Base-by-base conservation (phyloP, 2,888 invertebrate genomes). In the Ceriagrion tenellum region DNA sequence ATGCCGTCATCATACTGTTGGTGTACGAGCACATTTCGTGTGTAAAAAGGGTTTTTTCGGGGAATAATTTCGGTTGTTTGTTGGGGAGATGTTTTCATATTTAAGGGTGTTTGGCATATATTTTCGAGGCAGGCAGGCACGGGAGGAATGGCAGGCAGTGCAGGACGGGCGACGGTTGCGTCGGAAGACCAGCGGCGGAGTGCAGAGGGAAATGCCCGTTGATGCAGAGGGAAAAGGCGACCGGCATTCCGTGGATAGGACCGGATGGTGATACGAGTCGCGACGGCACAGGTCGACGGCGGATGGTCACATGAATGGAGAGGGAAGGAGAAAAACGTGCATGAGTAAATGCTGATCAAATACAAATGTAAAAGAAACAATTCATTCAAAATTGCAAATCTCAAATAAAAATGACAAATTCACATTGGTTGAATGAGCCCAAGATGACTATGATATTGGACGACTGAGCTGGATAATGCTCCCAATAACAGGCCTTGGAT, bases 1-100 rank as follows among this genome's bases (percentile, higher is more conserved):
- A 99, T 98, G 98, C 99, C 98, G 97, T 99, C 99, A 98, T 99
- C 99, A 98, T 99, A 99, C 99, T 99, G 97, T 59, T 16, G 56
- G 59, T 59, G 2, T 20, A 8, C 12, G 59, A 0, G 47, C 20
- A 56, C 81, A 81, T 81, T 81, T 81, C 35, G 81, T 30, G 8
- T 23, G 74, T 0, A 26, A 20, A 40, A 10, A 13, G 6, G 2
- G 0, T 55, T 55, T 40, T 26, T 47, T 20, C 23, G 26, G 13
- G 16, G 30, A 10, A 55, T 10, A 55, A 55, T 23, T 55, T 16
- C 20, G 16, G 59, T 59, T 16, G 59, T 59, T 59, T 12, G 16
- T 0, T 2, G 59, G 59, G 59, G 13, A 3, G 35, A 6, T 30
- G 6, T 30, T 20, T 81, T 26, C 18, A n/a, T 88, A 12, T 30